Base-by-base conservation (phyloP, 2,113 vertebrate genomes). In the Hemichromis elongatus region DNA sequence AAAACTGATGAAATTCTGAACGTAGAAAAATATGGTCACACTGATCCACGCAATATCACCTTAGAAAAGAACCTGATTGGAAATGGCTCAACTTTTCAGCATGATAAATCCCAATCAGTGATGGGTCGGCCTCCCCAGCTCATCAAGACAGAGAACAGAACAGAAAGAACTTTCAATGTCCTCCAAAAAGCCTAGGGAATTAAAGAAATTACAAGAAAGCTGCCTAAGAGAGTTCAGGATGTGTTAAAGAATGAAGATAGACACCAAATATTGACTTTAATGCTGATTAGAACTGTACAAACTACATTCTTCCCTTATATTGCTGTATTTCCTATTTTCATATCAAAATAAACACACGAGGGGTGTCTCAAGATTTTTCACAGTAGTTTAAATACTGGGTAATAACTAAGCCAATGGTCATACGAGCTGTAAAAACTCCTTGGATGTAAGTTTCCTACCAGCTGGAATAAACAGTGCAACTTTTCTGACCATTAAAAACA, bases 191-290 rank as follows among this genome's bases (percentile, higher is more conserved):
- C 37, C 12, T 26, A 11, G 66, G 7, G 40, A 47, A 73, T 18
- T 47, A 45, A 26, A 70, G 13, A 70, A 70, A 70, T 70, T 9
- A 70, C 40, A 11, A 47, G 24, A 73, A 50, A 73, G 16, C 42
- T 47, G 14, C 24, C 42, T 12, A 18, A 73, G 40, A 73, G 24
- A 28, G 24, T 50, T 73, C 68, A 73, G 68, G 24, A 11, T 73
- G 68, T 50, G 42, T 73, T 47, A 45, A 47, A 73, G 24, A 47
- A 47, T 47, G 19, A 73, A 19, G 16, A 6, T 73, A 26, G 3
- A 47, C 66, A 47, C 66, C 66, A 47, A 47, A 47, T 73, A 47
- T 5, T 73, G 40, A 73, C 68, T 47, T 73, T 73, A 47, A 28
- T 47, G 68, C 42, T 73, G 21, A 4, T 70, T 70, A 26, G 24